Percentiles rank a stretch among this genome's conserved stretches.
These are phyloP conservation scores for Erebia aethiops DNA, from an alignment of 2,888 invertebrate species.

Conservation along the genomic window DNA sequence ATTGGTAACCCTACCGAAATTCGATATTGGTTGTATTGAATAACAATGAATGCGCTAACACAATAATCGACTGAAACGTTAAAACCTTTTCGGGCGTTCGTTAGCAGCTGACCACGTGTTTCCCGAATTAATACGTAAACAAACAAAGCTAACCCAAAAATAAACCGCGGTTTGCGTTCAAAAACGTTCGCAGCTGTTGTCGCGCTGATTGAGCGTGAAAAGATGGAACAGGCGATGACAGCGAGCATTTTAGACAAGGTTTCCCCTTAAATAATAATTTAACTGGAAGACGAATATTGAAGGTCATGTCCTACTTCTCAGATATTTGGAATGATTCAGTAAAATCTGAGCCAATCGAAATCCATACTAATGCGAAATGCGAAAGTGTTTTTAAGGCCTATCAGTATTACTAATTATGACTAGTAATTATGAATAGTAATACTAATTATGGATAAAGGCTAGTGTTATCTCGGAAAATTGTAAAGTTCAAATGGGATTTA, in stretches of 20 bases:
- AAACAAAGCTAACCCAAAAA: constrained; percentile 41
- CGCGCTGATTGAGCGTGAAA: constrained; percentile 61
- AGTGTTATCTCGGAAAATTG: too few species aligned
- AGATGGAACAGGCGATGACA: constrained; percentile 54
- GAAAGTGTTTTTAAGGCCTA: too few species aligned
- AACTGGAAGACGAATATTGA: background rate
- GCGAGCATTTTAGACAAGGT: constrained; percentile 46
- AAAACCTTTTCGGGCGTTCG: constrained; percentile 29
- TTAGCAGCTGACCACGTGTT: constrained; percentile 29
- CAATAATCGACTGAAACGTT: constrained; percentile 22
- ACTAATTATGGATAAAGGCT: too few species aligned
- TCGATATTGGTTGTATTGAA: constrained; percentile 13
- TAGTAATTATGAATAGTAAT: too few species aligned
- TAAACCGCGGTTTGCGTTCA: constrained; percentile 39
- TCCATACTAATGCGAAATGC: too few species aligned
- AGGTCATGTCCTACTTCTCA: constrained; percentile 6
- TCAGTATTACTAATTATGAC: too few species aligned
- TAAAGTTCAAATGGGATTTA: too few species aligned
- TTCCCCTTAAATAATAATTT: background rate
- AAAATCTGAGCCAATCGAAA: too few species aligned
- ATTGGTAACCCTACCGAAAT: constrained; percentile 13
- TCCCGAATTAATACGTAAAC: constrained; percentile 41
- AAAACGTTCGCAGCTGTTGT: constrained; percentile 52
- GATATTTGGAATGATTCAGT: background rate
- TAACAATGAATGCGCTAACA: constrained; percentile 21